Evolutionary conservation across 2,888 invertebrate genomes (phyloP).

Genomic region (Myopa testacea): DNA sequence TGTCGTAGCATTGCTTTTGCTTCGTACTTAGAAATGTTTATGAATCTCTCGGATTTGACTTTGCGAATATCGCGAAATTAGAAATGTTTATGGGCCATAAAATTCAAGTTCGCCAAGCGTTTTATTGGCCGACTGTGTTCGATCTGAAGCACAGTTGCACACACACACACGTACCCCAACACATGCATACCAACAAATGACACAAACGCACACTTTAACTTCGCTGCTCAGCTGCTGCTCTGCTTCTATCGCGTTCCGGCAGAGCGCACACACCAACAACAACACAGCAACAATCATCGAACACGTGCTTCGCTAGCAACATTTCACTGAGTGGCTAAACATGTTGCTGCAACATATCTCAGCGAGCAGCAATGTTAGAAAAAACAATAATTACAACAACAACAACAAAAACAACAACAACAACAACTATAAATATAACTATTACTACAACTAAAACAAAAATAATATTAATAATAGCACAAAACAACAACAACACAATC

Average conservation of each 20-base stretch:
- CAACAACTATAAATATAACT: neutral
- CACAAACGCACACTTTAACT: neutral
- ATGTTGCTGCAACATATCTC: constrained; percentile 23
- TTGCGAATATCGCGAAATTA: constrained; percentile 11
- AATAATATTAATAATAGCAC: neutral
- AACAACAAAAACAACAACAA: constrained; percentile 5
- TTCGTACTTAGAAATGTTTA: constrained; percentile 20
- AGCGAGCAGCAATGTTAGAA: constrained; percentile 22
- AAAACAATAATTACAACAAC: constrained; percentile 1
- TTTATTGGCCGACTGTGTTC: neutral
- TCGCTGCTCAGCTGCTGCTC: neutral
- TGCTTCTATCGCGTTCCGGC: no score
- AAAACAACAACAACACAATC: neutral
- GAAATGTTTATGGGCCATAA: constrained; percentile 8
- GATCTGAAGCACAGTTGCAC: neutral
- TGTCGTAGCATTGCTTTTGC: neutral
- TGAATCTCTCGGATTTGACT: constrained; percentile 21
- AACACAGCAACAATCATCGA: neutral
- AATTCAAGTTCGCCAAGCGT: neutral
- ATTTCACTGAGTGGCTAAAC: constrained; percentile 20
- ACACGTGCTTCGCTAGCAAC: constrained; percentile 40
- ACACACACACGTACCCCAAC: constrained; percentile 27
- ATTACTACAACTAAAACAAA: neutral
- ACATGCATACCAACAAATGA: neutral
- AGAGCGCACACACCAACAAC: neutral